A percentile compares a stretch with the other conserved stretches of the same genome.
phyloP scores from a whole-genome alignment of 2,797 vertebrate genomes.

The Pristis pectinata region DNA sequence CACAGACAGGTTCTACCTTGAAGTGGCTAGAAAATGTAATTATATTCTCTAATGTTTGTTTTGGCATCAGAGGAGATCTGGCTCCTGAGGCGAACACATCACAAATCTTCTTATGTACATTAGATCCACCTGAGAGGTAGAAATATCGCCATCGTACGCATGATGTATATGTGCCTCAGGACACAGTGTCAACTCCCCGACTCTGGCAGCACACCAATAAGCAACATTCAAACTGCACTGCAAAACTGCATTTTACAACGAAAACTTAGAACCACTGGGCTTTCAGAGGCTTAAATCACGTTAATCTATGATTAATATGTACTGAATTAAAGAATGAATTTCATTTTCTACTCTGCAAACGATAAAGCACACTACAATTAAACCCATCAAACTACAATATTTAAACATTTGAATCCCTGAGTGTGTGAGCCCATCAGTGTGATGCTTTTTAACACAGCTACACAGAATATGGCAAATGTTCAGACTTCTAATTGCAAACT shows the following conservation, averaged over 20 bases:
- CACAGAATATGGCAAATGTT: slow-evolving; percentile 36
- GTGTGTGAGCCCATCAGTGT: not conserved
- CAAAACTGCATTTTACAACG: not conserved
- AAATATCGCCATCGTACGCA: not conserved
- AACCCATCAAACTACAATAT: slow-evolving; percentile 10
- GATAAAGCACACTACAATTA: slow-evolving; percentile 36
- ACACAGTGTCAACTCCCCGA: too few species aligned
- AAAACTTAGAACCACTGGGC: not conserved
- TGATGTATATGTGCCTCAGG: too few species aligned
- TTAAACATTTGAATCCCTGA: not conserved
- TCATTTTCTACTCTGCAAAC: slow-evolving; percentile 23
- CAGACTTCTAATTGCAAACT: slow-evolving; percentile 2
- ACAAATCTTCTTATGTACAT: not conserved
- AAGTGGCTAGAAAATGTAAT: not conserved
- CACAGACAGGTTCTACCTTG: not conserved
- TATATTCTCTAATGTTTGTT: not conserved
- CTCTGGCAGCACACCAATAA: not conserved
- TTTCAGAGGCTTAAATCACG: not conserved
- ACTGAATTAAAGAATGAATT: not conserved
- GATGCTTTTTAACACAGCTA: slow-evolving; percentile 35
- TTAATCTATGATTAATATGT: slow-evolving; percentile 18
- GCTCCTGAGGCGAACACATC: not conserved
- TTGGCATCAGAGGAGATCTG: not conserved
- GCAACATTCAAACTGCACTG: not conserved
- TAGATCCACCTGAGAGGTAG: not conserved